phyloP scores from a whole-genome alignment of 2,113 vertebrate species.

The Brevimyrus niger region DNA sequence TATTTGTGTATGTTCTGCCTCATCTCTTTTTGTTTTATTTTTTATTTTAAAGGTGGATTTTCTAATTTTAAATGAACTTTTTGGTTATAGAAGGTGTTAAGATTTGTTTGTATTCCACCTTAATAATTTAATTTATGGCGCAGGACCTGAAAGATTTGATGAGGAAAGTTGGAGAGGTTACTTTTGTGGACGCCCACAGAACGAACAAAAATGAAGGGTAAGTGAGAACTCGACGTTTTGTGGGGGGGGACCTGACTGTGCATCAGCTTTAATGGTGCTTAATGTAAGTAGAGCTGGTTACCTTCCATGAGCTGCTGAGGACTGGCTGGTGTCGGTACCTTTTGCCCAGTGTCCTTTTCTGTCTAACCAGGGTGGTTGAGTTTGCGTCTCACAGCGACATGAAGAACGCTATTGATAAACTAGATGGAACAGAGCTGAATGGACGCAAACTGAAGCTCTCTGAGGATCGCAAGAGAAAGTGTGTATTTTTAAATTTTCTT shows the following conservation, averaged over 20 bases:
- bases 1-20: neutral
- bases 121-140: conserved; percentile 23
- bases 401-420: conserved; percentile 84
- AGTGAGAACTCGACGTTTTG: conserved; percentile 18
- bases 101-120: neutral
- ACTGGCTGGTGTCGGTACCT: neutral
- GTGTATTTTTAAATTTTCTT: conserved; percentile 13
- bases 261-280: neutral
- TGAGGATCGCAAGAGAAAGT: conserved; percentile 81
- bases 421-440: conserved; percentile 82
- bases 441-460: conserved; percentile 81
- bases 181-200: conserved; percentile 88
- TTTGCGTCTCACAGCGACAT: conserved; percentile 84
- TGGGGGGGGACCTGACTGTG: neutral
- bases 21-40: neutral
- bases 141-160: conserved; percentile 91
- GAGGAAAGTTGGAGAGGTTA: conserved; percentile 88
- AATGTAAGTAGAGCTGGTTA: neutral
- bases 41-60: conserved; percentile 7
- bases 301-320: neutral
- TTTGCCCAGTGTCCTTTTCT: neutral
- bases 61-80: neutral
- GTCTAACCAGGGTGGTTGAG: conserved; percentile 73
- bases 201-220: conserved; percentile 87
- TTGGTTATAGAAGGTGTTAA: neutral